Evolutionary conservation across 23 tunicate species (phyloP).

Genomic region (Oikopleura dioica): DNA sequence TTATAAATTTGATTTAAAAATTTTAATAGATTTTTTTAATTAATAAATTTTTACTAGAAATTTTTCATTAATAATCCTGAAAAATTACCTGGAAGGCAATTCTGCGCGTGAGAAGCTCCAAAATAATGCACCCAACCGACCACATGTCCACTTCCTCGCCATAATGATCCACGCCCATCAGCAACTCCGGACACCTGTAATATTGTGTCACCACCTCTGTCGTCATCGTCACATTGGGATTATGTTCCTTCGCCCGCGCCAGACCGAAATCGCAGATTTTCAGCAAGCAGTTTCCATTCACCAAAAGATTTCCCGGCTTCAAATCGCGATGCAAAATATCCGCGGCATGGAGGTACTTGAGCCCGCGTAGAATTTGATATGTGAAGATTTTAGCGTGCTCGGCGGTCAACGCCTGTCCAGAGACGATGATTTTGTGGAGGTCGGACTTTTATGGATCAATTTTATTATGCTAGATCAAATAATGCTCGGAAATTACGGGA

Average conservation of each 20-base stretch:
- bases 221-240: slow-evolving; percentile 47
- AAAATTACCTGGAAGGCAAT: slow-evolving; percentile 56
- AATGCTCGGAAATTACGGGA: too few relatives aligned
- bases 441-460: too few relatives aligned
- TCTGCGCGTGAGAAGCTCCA: slow-evolving; percentile 39
- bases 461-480: too few relatives aligned
- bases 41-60: background rate
- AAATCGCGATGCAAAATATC: slow-evolving; percentile 75
- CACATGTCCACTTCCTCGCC: slow-evolving; percentile 44
- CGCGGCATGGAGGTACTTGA: slow-evolving; percentile 72
- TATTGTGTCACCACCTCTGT: slow-evolving; percentile 62
- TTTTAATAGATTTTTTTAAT: background rate
- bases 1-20: too few relatives aligned
- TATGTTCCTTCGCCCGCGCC: slow-evolving; percentile 60
- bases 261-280: slow-evolving; percentile 94
- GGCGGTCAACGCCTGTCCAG: slow-evolving; percentile 37
- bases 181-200: slow-evolving; percentile 54
- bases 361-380: slow-evolving; percentile 64
- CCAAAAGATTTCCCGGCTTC: slow-evolving; percentile 75
- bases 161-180: slow-evolving; percentile 46
- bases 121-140: slow-evolving; percentile 87
- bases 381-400: slow-evolving; percentile 44
- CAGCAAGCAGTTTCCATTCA: slow-evolving; percentile 55
- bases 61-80: slow-evolving; percentile 38
- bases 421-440: slow-evolving; percentile 74